Base-by-base conservation (phyloP, 1,140 invertebrate genomes). In the Trissolcus basalis region DNA sequence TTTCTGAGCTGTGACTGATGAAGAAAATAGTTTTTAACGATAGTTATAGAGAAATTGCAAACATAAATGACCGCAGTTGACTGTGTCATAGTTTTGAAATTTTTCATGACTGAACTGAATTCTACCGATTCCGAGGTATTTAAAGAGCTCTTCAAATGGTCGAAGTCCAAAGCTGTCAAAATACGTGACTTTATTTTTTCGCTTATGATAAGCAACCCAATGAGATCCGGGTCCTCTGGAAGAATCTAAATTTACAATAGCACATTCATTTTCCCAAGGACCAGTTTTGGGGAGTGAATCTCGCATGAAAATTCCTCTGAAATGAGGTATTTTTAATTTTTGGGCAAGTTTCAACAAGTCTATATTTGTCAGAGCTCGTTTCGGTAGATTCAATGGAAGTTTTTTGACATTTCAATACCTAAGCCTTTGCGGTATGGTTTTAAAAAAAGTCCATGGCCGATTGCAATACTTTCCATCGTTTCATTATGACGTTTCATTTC, bases 131-230 rank as follows among this genome's bases (percentile, higher is more conserved):
- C 45, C 32, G 10, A 81, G 51, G 76, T 84, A 85, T 14, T 67
- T 56, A 7, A 81, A 27, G 0, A 82, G 19, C 48, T 84, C 78
- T 33, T 7, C 0, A 0, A 80, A 78, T 13, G 81, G 80, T 59
- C 63, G 64, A 8, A 83, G 61, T 69, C 79, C 79, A 69, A 81
- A 85, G 61, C 78, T 80, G 45, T 83, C 81, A 16, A 81, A 86
- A 63, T 85, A 84, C 33, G 59, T 44, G 0, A 85, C 51, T 12
- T 71, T n/a, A 32, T 81, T 65, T 15, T 63, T 51, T 10, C 53
- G 15, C 70, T 85, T 86, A 14, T 68, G 58, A 56, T 85, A 85
- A 15, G 74, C 73, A 19, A 81, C 73, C 83, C 83, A 86, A 67
- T 86, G 82, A 4, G 78, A 85, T 2, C 81, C 81, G 15, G 44